Evolutionary conservation across 2,797 vertebrate genomes (phyloP), one percentile per base, ranked within the genome.

Genomic region (Bovichtus diacanthus): DNA sequence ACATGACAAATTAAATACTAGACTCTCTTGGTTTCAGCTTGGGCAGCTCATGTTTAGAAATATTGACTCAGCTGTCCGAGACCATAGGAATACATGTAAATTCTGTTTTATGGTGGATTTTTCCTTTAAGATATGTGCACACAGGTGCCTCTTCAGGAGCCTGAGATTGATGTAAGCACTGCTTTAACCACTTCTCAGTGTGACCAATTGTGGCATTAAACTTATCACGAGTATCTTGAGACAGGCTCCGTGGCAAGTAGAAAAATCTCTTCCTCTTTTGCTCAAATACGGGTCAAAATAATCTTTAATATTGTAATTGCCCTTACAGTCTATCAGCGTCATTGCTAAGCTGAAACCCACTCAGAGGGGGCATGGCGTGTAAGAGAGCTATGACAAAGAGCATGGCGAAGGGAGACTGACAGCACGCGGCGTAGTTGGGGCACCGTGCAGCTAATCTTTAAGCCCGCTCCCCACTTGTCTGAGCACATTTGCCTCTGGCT

Each of bases 371-470:
- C 75, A 79, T 7, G 47, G 61, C 36, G 55, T 84, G 81, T 71
- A 62, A 74, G 83, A 82, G 81, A 62, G 74, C 69, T 49, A 36
- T 78, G 88, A 92, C 82, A 88, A 89, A 87, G 84, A 88, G 89
- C 81, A 78, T 70, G 67, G 86, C 63, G 58, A 85, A 90, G 85
- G 68, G 74, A 83, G 84, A 85, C 84, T 86, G 91, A 88, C 89
- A 85, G 86, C 86, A 74, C 5, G 18, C 55, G 15, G 73, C 58
- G 25, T 60, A 41, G 87, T 71, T 66, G 72, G 84, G 82, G 77
- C 87, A 83, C 83, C 41, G 15, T 87, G 88, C 76, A 77, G 87
- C 90, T 93, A 91, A 94, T 93, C 92, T 91, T 82, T 89, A 87
- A 87, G 85, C 90, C 82, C 58, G 77, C 87, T 91, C 88, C 90